Evolutionary conservation across 2,797 vertebrate species (phyloP), one percentile per base, ranked within the genome.

Genomic region (Simalia tracyae): DNA sequence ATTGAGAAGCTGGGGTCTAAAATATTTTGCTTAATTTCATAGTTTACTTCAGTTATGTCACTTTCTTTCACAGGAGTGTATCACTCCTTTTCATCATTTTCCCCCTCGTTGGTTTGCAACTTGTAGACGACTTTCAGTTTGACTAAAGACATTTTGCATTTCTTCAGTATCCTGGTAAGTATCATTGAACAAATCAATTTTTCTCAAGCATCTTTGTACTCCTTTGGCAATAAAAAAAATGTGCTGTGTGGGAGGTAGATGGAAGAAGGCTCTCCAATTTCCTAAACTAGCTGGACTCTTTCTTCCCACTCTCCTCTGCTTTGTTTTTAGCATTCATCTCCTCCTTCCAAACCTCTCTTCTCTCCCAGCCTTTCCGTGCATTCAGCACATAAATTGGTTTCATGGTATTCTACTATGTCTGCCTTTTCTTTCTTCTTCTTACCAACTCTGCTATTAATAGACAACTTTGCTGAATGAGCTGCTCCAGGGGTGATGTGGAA

Each of bases 401-500:
- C 11, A 22, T 3, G 36, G 0, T 85, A 10, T 42, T 93, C 26
- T 8, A 93, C 91, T 50, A 6, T 91, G 90, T 84, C 86, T 92
- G 61, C 31, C 12, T 60, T 95, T 93, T 87, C 56, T 76, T 54
- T 88, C 50, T 88, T 76, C 36, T 42, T 42, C 56, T 76, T 50
- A 19, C n/a, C 46, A 87, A 31, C 12, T 76, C 22, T 81, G 36
- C 50, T 86, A 50, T 86, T 81, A 88, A 76, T 68, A 89, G 81
- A 72, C 63, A 89, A 94, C 89, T 89, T 59, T 26, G 76, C 91
- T 95, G 68, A 91, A 88, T 63, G 11, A 87, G 89, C 92, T 95
- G 92, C 31, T 50, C 86, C 91, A 95, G 92, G 89, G 93, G 93
- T 2, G 31, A 90, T 94, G 95, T 91, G 91, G 91, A 94, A 93